These are phyloP conservation scores for Brachionus angularis DNA, from an alignment of 1,140 invertebrate species.

Conservation along the genomic window DNA sequence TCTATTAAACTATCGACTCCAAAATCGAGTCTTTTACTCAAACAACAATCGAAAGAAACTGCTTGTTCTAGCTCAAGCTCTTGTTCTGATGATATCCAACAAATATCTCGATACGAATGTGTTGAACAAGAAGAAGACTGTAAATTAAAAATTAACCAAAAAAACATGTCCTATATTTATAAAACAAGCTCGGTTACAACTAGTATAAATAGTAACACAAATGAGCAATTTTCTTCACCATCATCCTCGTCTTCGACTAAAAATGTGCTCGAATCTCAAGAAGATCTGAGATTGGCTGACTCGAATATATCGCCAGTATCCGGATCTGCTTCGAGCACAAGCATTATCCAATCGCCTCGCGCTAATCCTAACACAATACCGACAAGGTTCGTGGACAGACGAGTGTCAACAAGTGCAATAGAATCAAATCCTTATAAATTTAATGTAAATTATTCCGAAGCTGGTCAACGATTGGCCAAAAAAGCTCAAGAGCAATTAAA, in stretches of 20 bases:
- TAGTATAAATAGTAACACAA: neutral
- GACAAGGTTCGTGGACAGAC: slow-evolving; percentile 24
- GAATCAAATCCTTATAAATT: slow-evolving; percentile 35
- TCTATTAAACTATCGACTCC: slow-evolving; percentile 21
- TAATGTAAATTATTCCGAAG: slow-evolving; percentile 38
- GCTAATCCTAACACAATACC: neutral
- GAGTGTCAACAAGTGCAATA: neutral
- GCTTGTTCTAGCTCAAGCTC: slow-evolving; percentile 25
- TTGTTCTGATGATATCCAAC: slow-evolving; percentile 21
- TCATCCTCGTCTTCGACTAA: neutral
- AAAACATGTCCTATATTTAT: neutral
- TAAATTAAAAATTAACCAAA: neutral
- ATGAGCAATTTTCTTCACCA: neutral
- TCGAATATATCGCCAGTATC: neutral
- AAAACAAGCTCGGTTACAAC: neutral
- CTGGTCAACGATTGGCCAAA: slow-evolving; percentile 38
- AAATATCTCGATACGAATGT: slow-evolving; percentile 24
- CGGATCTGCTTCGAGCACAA: neutral
- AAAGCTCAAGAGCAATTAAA: slow-evolving; percentile 41
- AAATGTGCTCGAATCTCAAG: neutral
- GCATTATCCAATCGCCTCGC: neutral
- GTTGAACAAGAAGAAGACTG: neutral
- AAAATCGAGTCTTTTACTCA: slow-evolving; percentile 1
- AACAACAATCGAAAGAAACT: slow-evolving; percentile 4
- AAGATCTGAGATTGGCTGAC: neutral